phyloP scores from a whole-genome alignment of 2,888 invertebrate genomes.

The Baccha elongata region DNA sequence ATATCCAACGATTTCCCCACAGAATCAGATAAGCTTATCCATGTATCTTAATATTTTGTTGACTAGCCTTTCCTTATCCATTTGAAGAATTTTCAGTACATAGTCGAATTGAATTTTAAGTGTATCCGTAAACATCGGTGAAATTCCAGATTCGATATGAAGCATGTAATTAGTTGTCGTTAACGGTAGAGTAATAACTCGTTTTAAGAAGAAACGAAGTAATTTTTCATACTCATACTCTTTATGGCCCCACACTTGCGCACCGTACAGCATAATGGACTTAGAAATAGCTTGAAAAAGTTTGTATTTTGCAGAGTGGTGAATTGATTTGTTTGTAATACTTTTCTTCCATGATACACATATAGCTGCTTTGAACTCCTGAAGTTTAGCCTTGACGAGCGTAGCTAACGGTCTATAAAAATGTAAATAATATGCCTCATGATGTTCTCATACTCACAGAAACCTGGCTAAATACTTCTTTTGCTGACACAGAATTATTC shows the following conservation, averaged over 20 bases:
- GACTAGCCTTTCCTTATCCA: not conserved
- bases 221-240: not conserved
- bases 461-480: no score
- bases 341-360: not conserved
- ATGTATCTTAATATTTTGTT: not conserved
- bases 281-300: not conserved
- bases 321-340: not conserved
- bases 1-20: not conserved
- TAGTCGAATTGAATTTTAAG: not conserved
- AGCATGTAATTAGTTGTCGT: not conserved
- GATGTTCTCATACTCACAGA: no score
- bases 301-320: not conserved
- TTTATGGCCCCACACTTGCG: no score
- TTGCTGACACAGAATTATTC: no score
- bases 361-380: not conserved
- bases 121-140: constrained; percentile 2
- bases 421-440: no score
- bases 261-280: not conserved
- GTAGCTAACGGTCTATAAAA: no score
- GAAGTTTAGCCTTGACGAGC: no score
- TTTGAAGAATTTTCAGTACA: not conserved
- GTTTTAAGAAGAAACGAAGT: not conserved
- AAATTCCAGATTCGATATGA: constrained; percentile 3
- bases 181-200: not conserved
- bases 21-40: not conserved